Conservation (phyloP, 2,113 vertebrate species). For the Colistium nudipinnis region DNA sequence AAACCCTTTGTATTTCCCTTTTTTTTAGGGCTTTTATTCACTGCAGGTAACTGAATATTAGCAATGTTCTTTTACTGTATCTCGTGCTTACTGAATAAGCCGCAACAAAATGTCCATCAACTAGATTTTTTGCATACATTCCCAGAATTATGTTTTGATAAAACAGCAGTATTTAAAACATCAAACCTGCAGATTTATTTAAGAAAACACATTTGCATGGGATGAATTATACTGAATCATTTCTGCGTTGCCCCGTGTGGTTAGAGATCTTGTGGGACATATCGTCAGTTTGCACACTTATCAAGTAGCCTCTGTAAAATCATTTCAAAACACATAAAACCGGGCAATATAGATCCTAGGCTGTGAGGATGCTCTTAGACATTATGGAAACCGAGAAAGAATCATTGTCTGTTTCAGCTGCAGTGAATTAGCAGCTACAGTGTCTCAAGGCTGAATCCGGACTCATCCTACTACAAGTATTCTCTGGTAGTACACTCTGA, state of each 20-base stretch:
- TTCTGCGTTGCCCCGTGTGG: no score
- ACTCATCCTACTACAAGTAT: constrained; percentile 36
- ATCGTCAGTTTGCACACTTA: no score
- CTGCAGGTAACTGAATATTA: constrained; percentile 1
- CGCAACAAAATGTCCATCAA: background rate
- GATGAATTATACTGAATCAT: no score
- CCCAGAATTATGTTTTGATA: background rate
- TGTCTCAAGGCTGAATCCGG: constrained; percentile 81
- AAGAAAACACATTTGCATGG: no score
- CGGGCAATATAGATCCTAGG: constrained; percentile 8
- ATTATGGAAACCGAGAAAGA: constrained; percentile 29
- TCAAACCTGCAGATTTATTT: no score
- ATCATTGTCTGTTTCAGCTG: constrained; percentile 84
- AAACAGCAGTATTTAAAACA: background rate
- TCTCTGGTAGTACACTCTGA: background rate
- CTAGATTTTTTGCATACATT: background rate
- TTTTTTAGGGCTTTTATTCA: constrained; percentile 9
- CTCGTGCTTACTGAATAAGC: background rate
- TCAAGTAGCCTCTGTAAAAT: no score
- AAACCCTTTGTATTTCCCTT: background rate
- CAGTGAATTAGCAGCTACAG: constrained; percentile 88
- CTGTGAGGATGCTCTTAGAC: background rate
- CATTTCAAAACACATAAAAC: background rate
- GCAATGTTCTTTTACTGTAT: background rate
- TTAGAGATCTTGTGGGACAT: background rate